A percentile compares a stretch with the other conserved stretches of the same genome.
These are phyloP conservation scores for Nycteola revayana DNA, from an alignment of 2,888 invertebrate genomes.

Conservation along the genomic window DNA sequence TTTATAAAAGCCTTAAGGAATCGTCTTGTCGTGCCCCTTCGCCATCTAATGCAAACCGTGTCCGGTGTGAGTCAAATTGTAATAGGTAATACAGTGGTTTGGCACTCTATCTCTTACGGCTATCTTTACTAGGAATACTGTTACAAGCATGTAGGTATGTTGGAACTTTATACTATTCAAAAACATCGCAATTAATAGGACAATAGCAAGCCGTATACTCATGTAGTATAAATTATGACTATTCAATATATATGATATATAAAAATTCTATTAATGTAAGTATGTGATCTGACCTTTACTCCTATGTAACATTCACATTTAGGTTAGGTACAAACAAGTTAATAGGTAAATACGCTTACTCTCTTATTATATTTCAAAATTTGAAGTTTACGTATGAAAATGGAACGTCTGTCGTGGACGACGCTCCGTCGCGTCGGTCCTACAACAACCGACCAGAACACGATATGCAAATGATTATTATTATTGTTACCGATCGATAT, in stretches of 20 bases:
- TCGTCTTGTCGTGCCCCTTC: too few species aligned
- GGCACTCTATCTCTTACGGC: constrained; percentile 59
- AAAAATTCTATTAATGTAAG: constrained; percentile 44
- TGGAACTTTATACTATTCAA: constrained; percentile 57
- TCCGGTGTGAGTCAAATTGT: constrained; percentile 25
- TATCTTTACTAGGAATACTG: constrained; percentile 32
- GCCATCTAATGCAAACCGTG: constrained; percentile 25
- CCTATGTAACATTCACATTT: constrained; percentile 58
- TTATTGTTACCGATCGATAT: constrained; percentile 45
- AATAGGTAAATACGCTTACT: constrained; percentile 40
- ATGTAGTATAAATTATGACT: constrained; percentile 31
- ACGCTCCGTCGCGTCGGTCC: constrained; percentile 16
- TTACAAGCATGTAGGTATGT: constrained; percentile 21
- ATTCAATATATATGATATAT: constrained; percentile 48
- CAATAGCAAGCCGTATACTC: constrained; percentile 60
- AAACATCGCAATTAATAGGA: constrained; percentile 43
- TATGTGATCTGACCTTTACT: constrained; percentile 34
- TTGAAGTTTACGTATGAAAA: constrained; percentile 45
- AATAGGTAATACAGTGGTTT: constrained; percentile 55
- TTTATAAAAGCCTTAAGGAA: too few species aligned
- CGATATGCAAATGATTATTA: constrained; percentile 48
- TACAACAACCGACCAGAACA: constrained; percentile 18
- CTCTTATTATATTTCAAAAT: constrained; percentile 34
- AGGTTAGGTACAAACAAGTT: constrained; percentile 57
- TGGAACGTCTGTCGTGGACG: constrained; percentile 30